Evolutionary conservation across 2,888 invertebrate genomes (phyloP), one percentile per base, ranked within the genome.

Genomic region (Uloborus plumipes): DNA sequence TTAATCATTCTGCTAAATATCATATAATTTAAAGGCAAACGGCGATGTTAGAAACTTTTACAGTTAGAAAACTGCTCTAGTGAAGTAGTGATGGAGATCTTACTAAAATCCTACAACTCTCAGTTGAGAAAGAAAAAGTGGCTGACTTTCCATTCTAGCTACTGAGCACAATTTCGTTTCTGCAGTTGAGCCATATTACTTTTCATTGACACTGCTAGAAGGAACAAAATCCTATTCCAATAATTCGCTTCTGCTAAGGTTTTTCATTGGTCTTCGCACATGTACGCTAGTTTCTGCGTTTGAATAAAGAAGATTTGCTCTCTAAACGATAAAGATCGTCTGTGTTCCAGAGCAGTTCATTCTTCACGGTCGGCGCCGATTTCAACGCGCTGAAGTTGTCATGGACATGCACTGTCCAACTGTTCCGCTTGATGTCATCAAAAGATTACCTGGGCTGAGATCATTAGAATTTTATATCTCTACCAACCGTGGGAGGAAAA

Each of bases 331-430:
- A 69, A n/a, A 62, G 71, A 71, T 66, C 70, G 74, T 69, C 64
- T 71, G 53, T 11, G 15, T 15, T 22, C n/a, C 20, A 16, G 55
- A 53, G 50, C 39, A 70, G 64, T 59, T 50, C 65, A 65, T 79
- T 79, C 71, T 71, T 49, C 71, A 65, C 55, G 78, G 71, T 59
- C 71, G 71, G 49, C 61, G 74, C 16, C 31, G 67, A 49, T 67
- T 67, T 51, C 55, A 67, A 20, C 67, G 55, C 67, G 31, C 51
- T 71, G 47, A n/a, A 58, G 16, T 67, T 72, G 72, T 79, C 72
- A 79, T 67, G 65, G 66, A 73, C 79, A 79, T 79, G 79, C 79
- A 72, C 72, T 79, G 79, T 79, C 79, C 79, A 59, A 67, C 72
- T 71, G 79, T 73, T 79, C 66, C 79, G 79, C 72, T 47, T 61